Evolutionary conservation across 1,140 invertebrate species (phyloP).

Genomic region (Cryptotermes secundus): DNA sequence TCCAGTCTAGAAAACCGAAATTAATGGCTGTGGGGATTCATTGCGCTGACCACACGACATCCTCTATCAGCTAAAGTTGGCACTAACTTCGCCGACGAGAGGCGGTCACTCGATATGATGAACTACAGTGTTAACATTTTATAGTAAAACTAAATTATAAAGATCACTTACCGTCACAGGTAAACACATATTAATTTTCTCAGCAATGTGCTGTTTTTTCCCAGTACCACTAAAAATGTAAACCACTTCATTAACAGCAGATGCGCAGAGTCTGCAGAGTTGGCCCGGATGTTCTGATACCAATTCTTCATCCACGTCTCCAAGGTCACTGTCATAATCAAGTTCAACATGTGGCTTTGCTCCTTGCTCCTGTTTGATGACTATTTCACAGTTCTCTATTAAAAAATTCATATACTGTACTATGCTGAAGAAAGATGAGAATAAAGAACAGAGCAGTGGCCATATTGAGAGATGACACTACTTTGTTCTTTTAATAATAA

Average conservation of each 20-base stretch:
- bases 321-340: background rate
- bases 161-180: conserved; percentile 23
- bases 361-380: background rate
- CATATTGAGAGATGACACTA: background rate
- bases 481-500: background rate
- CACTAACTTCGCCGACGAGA: too few species aligned
- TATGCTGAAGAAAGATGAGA: background rate
- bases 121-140: background rate
- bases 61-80: too few species aligned
- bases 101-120: too few species aligned
- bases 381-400: background rate
- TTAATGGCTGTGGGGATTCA: too few species aligned
- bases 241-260: conserved; percentile 1
- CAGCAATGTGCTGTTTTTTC: conserved; percentile 27
- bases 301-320: background rate
- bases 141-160: background rate
- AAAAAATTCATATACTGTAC: background rate
- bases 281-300: background rate
- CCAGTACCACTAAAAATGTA: conserved; percentile 24
- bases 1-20: too few species aligned
- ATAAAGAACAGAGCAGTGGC: background rate
- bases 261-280: conserved; percentile 30
- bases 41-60: too few species aligned
- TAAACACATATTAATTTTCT: conserved; percentile 32
- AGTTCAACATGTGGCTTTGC: background rate